A percentile compares a stretch with the other conserved stretches of the same genome.
phyloP scores from a whole-genome alignment of 2,113 vertebrate species.

The Corythoichthys haematopterus region DNA sequence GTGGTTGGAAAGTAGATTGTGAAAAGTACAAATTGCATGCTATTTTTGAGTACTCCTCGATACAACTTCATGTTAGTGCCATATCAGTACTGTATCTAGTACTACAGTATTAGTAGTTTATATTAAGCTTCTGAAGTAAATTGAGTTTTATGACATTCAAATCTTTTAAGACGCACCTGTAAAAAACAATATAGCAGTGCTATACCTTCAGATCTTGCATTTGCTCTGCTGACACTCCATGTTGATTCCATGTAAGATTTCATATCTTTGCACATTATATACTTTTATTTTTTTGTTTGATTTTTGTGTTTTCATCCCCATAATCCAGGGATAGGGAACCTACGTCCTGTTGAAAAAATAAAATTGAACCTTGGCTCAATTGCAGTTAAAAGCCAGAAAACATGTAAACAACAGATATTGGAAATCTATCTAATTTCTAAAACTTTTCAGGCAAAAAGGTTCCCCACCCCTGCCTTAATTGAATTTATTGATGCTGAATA shows the following conservation, averaged over 20 bases:
- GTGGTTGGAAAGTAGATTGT: too few relatives aligned
- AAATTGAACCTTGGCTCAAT: not conserved
- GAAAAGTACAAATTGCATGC: too few relatives aligned
- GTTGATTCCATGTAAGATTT: constrained; percentile 32
- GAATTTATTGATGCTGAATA: not conserved
- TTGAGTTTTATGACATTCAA: not conserved
- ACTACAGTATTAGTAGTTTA: not conserved
- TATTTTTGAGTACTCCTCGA: too few relatives aligned
- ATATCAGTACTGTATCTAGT: too few relatives aligned
- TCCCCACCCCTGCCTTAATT: not conserved
- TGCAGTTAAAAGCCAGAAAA: not conserved
- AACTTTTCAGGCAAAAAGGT: not conserved
- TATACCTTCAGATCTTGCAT: constrained; percentile 39
- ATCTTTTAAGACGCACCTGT: not conserved
- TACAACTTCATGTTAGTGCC: too few relatives aligned
- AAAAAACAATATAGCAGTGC: not conserved
- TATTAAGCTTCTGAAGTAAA: not conserved
- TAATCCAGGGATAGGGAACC: not conserved
- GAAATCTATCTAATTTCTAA: not conserved
- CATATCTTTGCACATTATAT: constrained; percentile 30
- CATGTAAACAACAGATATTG: not conserved
- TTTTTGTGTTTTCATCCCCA: constrained; percentile 26
- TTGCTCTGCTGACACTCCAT: constrained; percentile 44
- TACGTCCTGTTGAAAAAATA: not conserved
- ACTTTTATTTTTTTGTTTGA: constrained; percentile 11